A percentile compares a stretch with the other conserved stretches of the same genome.
These are phyloP conservation scores for Sporophila hypoxantha DNA, from an alignment of 2,113 vertebrate genomes.

Conservation along the genomic window DNA sequence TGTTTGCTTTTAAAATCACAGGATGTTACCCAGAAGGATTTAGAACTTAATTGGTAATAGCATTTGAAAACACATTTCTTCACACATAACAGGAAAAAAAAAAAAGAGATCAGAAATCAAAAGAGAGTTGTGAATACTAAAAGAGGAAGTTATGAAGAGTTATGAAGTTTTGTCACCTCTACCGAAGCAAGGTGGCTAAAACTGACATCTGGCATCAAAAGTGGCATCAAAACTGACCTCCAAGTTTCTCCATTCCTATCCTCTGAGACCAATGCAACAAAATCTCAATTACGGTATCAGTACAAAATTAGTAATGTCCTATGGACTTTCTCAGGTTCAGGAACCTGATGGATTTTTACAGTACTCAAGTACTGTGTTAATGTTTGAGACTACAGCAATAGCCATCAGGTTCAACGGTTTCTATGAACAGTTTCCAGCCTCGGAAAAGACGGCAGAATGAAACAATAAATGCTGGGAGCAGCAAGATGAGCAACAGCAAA, in stretches of 20 bases:
- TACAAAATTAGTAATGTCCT: background rate
- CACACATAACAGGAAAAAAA: background rate
- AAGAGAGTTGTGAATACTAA: background rate
- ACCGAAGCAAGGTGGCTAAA: background rate
- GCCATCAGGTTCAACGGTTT: background rate
- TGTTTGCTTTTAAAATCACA: background rate
- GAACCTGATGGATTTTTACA: background rate
- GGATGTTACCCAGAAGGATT: background rate
- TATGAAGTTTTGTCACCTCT: background rate
- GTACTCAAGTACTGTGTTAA: background rate
- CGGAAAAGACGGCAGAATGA: background rate
- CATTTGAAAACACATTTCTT: background rate
- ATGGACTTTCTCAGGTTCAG: background rate
- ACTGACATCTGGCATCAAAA: background rate
- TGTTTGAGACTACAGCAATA: background rate
- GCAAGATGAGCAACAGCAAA: background rate
- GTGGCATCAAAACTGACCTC: background rate
- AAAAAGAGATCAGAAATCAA: background rate
- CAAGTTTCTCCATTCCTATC: background rate
- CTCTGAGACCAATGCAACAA: background rate
- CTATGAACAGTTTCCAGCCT: background rate
- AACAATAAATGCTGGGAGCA: background rate
- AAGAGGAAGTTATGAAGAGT: background rate
- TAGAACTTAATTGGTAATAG: background rate
- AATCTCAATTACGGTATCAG: background rate